These are phyloP conservation scores for Alloplasta piceator DNA, from an alignment of 2,888 invertebrate species.

Conservation along the genomic window DNA sequence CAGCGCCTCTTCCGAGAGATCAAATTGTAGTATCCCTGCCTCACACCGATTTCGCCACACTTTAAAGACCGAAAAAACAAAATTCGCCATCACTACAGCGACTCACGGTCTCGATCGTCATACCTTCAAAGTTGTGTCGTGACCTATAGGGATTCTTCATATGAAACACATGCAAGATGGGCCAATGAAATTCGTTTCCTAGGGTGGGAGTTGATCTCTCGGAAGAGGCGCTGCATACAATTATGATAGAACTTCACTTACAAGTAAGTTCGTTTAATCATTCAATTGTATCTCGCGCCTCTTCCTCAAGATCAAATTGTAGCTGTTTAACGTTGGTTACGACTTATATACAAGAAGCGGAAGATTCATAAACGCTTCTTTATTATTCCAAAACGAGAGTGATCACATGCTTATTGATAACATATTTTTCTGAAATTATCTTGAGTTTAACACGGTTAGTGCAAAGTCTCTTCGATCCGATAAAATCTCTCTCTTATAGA, in stretches of 20 bases:
- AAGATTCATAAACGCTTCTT: not conserved
- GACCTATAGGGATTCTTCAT: no score
- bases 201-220: no score
- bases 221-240: no score
- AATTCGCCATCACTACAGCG: not conserved
- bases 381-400: not conserved
- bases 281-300: not conserved
- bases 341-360: not conserved
- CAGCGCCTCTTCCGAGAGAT: no score
- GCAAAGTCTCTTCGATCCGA: not conserved
- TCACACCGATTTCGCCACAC: constrained; percentile 14
- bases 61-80: not conserved
- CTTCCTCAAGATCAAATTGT: constrained; percentile 58
- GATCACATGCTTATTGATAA: not conserved
- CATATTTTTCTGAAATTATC: not conserved
- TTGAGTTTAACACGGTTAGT: not conserved
- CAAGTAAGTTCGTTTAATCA: no score
- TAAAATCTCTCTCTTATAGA: constrained; percentile 9
- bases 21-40: constrained; percentile 14
- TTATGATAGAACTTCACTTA: no score
- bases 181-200: no score
- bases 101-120: no score
- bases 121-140: no score
- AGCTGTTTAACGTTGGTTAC: constrained; percentile 13
- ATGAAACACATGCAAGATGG: no score